Base-by-base conservation (phyloP, 92 coral and sea anemone genomes). In the Zoanthus gigantus region DNA sequence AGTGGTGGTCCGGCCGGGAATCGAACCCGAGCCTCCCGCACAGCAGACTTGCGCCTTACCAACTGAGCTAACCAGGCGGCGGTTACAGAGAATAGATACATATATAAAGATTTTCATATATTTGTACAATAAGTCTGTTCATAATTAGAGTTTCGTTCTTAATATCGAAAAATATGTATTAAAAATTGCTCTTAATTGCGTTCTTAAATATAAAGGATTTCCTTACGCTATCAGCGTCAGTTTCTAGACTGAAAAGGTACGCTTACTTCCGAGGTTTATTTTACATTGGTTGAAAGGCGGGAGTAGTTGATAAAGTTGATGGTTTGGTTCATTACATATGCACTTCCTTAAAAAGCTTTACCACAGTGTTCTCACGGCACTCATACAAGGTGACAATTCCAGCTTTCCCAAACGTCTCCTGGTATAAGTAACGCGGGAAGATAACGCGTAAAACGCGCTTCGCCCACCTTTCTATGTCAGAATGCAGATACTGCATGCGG, bases 231-330 rank as follows among this genome's bases (percentile, higher is more conserved):
- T 57, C 65, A 57, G 65, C 8, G 65, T 57, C 65, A 66, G 72
- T 23, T 66, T 66, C 72, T 66, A 29, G 17, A 66, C 72, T 66
- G 72, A 66, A 66, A 66, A 66, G 32, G 31, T 17, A 30, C 7
- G 72, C 23, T 23, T 23, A 23, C 23, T 66, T 66, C 72, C 18
- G 72, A 66, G 72, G 6, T 66, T 17, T 66, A 66, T 66, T 66
- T 66, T 66, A 29, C 72, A 66, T 17, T 66, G 31, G 72, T 66
- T 66, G 23, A 30, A 30, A 66, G 31, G 72, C 72, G 83, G 71
- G 32, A 78, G 56, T 18, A 79, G 18, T 6, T 66, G 65, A 45
- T 79, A 72, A 5, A 79, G 84, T 57, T 79, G 54, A 57, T 79
- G 73, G 66, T 57, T 66, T 12, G 37, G 66, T 0, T 79, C 30